A percentile compares a stretch with the other conserved stretches of the same genome.
phyloP scores from a whole-genome alignment of 2,113 vertebrate species.

The Mormoops blainvillei region DNA sequence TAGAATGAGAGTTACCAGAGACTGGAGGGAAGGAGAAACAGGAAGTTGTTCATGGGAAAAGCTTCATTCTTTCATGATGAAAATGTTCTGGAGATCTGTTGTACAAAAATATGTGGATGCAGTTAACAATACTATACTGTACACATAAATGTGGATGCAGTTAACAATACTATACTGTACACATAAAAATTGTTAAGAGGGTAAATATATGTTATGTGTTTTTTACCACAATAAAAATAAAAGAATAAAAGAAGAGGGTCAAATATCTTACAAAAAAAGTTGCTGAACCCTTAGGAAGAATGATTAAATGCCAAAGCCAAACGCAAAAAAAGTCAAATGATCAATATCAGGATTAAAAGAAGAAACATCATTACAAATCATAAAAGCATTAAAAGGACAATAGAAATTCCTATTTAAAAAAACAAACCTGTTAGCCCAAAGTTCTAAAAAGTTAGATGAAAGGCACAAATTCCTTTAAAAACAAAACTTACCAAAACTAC shows the following conservation, averaged over 20 bases:
- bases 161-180: not conserved
- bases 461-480: not conserved
- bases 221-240: not conserved
- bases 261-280: not conserved
- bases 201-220: not conserved
- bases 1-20: not conserved
- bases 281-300: not conserved
- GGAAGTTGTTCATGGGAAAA: not conserved
- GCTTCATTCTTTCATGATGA: not conserved
- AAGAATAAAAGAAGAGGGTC: not conserved
- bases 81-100: not conserved
- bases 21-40: not conserved
- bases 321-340: not conserved
- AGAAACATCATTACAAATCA: not conserved
- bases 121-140: not conserved
- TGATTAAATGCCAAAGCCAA: not conserved
- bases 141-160: not conserved
- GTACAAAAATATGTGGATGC: not conserved
- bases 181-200: not conserved
- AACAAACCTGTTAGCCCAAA: not conserved
- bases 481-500: not conserved
- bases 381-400: not conserved
- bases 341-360: not conserved
- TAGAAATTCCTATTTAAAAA: not conserved
- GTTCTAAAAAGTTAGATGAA: not conserved